Conservation (phyloP, 2,797 vertebrate genomes). For the Pteropus rufus region DNA sequence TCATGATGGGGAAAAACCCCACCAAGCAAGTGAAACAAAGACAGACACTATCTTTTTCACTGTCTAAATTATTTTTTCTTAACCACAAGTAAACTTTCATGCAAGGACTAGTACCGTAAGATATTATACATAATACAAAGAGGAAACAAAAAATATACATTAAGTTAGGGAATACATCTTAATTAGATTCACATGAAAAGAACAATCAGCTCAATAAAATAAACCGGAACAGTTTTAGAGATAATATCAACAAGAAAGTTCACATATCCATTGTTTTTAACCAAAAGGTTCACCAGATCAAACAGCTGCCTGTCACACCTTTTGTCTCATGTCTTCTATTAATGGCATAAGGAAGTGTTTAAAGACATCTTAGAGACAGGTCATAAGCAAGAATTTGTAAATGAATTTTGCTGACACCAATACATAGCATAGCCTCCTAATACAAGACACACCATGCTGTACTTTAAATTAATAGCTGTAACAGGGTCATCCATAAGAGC, state of each 20-base stretch:
- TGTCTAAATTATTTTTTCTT: slow-evolving; percentile 46
- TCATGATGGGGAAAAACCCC: background rate
- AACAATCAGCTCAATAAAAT: slow-evolving; percentile 34
- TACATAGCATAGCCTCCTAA: background rate
- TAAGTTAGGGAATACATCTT: slow-evolving; percentile 42
- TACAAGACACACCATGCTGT: background rate
- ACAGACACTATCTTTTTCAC: background rate
- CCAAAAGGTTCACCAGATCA: background rate
- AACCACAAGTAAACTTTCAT: slow-evolving; percentile 53
- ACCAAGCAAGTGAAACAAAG: slow-evolving; percentile 51
- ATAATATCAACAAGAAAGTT: background rate
- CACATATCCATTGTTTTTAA: slow-evolving; percentile 39
- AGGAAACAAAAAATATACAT: slow-evolving; percentile 37
- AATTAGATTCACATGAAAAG: slow-evolving; percentile 36
- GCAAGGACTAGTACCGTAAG: slow-evolving; percentile 45
- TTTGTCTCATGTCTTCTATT: slow-evolving; percentile 31
- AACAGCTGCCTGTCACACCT: slow-evolving; percentile 28
- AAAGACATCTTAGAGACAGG: slow-evolving; percentile 6
- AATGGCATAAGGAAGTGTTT: slow-evolving; percentile 57
- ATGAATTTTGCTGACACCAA: background rate
- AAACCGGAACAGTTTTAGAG: slow-evolving; percentile 11
- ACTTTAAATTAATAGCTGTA: slow-evolving; percentile 1
- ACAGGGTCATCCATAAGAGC: slow-evolving; percentile 30
- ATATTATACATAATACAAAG: background rate
- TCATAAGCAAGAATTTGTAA: slow-evolving; percentile 40